Percentiles rank a stretch among this genome's conserved stretches.
Conservation (phyloP, 2,888 invertebrate genomes). For the Drosophila cognata region DNA sequence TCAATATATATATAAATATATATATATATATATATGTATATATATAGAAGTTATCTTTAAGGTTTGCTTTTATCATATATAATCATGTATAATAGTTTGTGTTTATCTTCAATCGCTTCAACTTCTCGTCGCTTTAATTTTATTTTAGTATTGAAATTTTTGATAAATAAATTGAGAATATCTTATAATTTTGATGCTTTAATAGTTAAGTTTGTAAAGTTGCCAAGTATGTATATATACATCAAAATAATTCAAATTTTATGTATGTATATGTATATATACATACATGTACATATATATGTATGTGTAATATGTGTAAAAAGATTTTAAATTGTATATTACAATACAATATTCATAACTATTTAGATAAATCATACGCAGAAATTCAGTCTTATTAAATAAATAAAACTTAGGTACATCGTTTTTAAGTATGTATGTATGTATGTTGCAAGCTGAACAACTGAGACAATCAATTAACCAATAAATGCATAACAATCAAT, state of each 20-base stretch:
- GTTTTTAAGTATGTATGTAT: conserved; percentile 34
- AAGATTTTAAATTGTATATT: conserved; percentile 36
- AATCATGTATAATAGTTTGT: conserved; percentile 54
- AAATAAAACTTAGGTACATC: conserved; percentile 80
- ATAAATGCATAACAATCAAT: conserved; percentile 26
- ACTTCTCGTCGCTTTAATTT: conserved; percentile 6
- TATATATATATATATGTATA: conserved; percentile 27
- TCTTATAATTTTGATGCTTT: conserved; percentile 75
- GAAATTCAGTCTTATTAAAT: conserved; percentile 83
- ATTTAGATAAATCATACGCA: conserved; percentile 70
- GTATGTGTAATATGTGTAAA: conserved; percentile 32
- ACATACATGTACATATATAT: conserved; percentile 18
- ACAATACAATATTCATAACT: conserved; percentile 58
- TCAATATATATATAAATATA: conserved; percentile 39
- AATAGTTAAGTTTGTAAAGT: conserved; percentile 77
- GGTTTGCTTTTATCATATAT: conserved; percentile 15
- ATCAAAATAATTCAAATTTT: conserved; percentile 60
- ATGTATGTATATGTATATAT: conserved; percentile 40
- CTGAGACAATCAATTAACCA: conserved; percentile 36
- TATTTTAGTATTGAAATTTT: conserved; percentile 19
- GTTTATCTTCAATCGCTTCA: conserved; percentile 34
- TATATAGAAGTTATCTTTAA: conserved; percentile 36
- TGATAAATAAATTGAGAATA: conserved; percentile 74
- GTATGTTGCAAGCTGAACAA: conserved; percentile 20
- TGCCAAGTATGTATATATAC: conserved; percentile 63